A percentile compares a stretch with the other conserved stretches of the same genome.
phyloP scores from a whole-genome alignment of 2,888 invertebrate genomes.

The Mythimna albipuncta region DNA sequence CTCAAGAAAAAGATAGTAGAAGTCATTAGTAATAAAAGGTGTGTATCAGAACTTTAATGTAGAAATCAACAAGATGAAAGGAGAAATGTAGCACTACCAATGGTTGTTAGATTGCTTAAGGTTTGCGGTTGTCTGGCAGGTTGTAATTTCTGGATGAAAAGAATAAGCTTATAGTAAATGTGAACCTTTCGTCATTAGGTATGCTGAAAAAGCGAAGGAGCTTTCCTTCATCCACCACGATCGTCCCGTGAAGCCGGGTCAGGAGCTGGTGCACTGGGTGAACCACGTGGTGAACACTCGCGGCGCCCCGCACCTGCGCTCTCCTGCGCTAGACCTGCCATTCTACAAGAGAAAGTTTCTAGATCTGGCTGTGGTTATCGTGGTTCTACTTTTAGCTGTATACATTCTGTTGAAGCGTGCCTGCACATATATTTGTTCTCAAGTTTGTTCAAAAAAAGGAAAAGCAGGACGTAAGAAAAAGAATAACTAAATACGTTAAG shows the following conservation, averaged over 20 bases:
- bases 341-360: conserved; percentile 72
- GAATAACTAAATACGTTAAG: conserved; percentile 18
- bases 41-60: conserved; percentile 30
- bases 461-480: conserved; percentile 27
- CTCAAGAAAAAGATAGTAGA: conserved; percentile 67
- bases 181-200: conserved; percentile 53
- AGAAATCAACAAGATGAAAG: too few species aligned
- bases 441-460: conserved; percentile 12
- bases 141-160: not conserved
- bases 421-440: conserved; percentile 10
- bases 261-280: conserved; percentile 92
- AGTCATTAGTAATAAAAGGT: conserved; percentile 65
- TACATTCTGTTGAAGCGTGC: conserved; percentile 22
- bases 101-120: not conserved
- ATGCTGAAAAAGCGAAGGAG: conserved; percentile 58
- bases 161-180: not conserved
- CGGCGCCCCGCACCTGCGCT: conserved; percentile 86
- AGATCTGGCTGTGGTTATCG: conserved; percentile 52
- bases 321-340: conserved; percentile 62
- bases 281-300: conserved; percentile 91
- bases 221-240: conserved; percentile 65
- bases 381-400: conserved; percentile 3
- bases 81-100: too few species aligned
- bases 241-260: conserved; percentile 88
- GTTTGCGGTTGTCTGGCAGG: not conserved